Percentiles rank a stretch among this genome's conserved stretches.
Evolutionary conservation across 2,797 vertebrate species (phyloP).

Genomic region (Onychomys torridus): DNA sequence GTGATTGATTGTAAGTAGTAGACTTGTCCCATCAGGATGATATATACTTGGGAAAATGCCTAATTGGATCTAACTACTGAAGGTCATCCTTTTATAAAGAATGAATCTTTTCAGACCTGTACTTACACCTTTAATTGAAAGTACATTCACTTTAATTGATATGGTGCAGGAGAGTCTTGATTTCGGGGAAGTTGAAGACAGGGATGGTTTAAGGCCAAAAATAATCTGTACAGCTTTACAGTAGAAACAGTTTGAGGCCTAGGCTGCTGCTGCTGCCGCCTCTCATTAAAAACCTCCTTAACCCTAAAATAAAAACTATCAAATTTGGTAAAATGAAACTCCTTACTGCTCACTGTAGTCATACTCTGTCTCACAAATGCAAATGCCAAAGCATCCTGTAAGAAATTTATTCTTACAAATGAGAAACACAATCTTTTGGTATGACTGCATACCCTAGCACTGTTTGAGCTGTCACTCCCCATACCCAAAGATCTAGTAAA

Average conservation of each 20-base stretch:
- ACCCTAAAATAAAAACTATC: slow-evolving; percentile 1
- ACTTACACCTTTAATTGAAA: slow-evolving; percentile 83
- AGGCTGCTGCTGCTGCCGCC: slow-evolving; percentile 56
- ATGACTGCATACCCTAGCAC: not conserved
- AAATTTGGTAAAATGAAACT: not conserved
- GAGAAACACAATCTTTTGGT: not conserved
- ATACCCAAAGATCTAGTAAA: not conserved
- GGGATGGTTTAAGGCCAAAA: slow-evolving; percentile 68
- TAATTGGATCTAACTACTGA: slow-evolving; percentile 80
- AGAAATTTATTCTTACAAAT: not conserved
- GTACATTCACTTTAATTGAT: slow-evolving; percentile 82
- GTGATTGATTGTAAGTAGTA: slow-evolving; percentile 69
- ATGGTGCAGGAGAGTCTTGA: slow-evolving; percentile 64
- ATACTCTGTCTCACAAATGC: not conserved
- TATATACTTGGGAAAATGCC: slow-evolving; percentile 78
- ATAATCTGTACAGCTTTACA: slow-evolving; percentile 21
- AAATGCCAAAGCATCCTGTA: not conserved
- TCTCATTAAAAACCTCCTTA: slow-evolving; percentile 65
- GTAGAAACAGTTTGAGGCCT: slow-evolving; percentile 24
- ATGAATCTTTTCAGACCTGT: slow-evolving; percentile 79
- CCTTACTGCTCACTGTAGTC: not conserved
- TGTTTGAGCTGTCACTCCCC: not conserved
- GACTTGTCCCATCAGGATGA: slow-evolving; percentile 75
- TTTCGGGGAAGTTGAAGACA: slow-evolving; percentile 72
- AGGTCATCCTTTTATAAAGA: slow-evolving; percentile 82